Conservation (phyloP, 2,888 invertebrate genomes). For the Drosophila pseudotalamancana region DNA sequence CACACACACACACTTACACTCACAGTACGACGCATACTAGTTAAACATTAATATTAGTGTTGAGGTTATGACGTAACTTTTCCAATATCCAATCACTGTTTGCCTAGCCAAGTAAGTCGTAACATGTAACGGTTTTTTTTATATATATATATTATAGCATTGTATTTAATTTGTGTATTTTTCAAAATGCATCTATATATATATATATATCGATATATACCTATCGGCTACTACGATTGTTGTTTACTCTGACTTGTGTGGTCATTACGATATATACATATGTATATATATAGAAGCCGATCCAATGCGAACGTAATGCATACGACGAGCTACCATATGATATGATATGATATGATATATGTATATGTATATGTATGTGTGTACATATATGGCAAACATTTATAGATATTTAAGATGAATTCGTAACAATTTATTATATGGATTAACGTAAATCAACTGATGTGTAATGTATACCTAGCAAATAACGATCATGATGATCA, state of each 20-base stretch:
- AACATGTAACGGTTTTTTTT: slow-evolving; percentile 39
- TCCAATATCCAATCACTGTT: slow-evolving; percentile 71
- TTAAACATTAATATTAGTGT: slow-evolving; percentile 58
- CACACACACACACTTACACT: slow-evolving; percentile 12
- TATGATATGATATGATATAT: slow-evolving; percentile 18
- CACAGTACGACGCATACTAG: slow-evolving; percentile 33
- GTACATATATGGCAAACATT: slow-evolving; percentile 38
- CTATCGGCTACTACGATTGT: slow-evolving; percentile 43
- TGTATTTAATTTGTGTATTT: slow-evolving; percentile 25
- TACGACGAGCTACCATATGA: slow-evolving; percentile 21
- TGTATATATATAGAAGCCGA: slow-evolving; percentile 17
- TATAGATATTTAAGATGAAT: slow-evolving; percentile 50
- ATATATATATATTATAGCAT: slow-evolving; percentile 8
- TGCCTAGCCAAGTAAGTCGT: slow-evolving; percentile 62
- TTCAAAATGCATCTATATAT: neutral
- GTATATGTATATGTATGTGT: slow-evolving; percentile 6
- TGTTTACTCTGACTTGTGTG: slow-evolving; percentile 17
- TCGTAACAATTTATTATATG: slow-evolving; percentile 61
- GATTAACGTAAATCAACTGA: slow-evolving; percentile 64
- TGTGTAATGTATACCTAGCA: too few relatives aligned
- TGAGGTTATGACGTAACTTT: slow-evolving; percentile 71
- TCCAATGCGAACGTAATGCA: slow-evolving; percentile 28
- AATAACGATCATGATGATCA: slow-evolving; percentile 26
- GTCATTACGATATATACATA: neutral
- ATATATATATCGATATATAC: slow-evolving; percentile 26